Evolutionary conservation across 2,113 vertebrate species (phyloP).

Genomic region (Murina feae): DNA sequence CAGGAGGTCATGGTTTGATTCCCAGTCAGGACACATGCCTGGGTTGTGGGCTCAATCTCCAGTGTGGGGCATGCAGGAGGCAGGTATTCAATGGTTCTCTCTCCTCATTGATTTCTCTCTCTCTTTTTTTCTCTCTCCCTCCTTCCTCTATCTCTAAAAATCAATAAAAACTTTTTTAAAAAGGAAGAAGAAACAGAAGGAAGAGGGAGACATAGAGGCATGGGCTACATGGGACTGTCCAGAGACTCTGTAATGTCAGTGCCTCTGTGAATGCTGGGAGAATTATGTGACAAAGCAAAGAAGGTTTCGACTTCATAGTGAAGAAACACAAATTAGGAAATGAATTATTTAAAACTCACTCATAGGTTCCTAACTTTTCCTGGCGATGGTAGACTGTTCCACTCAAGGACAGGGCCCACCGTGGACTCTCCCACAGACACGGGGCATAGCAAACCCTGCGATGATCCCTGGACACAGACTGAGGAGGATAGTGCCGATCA

Average conservation of each 20-base stretch:
- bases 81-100: too few relatives aligned
- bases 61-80: too few relatives aligned
- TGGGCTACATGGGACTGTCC: neutral
- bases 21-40: too few relatives aligned
- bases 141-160: too few relatives aligned
- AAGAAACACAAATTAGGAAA: neutral
- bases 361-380: neutral
- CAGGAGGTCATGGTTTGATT: too few relatives aligned
- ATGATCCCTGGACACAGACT: rapidly evolving
- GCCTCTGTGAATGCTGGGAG: neutral
- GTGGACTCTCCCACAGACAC: neutral
- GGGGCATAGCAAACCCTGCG: neutral
- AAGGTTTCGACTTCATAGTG: neutral
- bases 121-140: too few relatives aligned
- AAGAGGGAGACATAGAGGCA: neutral
- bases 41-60: too few relatives aligned
- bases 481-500: neutral
- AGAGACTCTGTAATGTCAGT: too few relatives aligned
- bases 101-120: too few relatives aligned
- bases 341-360: neutral
- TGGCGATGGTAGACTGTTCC: neutral
- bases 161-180: too few relatives aligned
- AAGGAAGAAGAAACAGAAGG: too few relatives aligned
- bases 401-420: neutral
- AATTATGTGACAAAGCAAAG: neutral